These are phyloP conservation scores for Melieria crassipennis DNA, from an alignment of 2,888 invertebrate species.

Conservation along the genomic window DNA sequence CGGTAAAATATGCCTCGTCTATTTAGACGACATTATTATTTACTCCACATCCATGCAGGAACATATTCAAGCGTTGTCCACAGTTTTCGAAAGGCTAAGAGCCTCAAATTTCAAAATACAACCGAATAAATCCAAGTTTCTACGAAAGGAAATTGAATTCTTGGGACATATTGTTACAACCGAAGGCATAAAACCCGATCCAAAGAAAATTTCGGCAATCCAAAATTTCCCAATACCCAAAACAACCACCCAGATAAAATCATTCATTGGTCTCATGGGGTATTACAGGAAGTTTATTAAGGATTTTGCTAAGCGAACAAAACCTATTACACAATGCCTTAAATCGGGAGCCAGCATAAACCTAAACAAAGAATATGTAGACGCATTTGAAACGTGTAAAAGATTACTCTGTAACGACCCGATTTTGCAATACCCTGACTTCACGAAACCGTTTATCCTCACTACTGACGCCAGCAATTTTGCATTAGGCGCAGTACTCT, in stretches of 20 bases:
- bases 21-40: conserved; percentile 31
- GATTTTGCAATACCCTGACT: conserved; percentile 45
- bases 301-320: conserved; percentile 26
- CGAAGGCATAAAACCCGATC: conserved; percentile 26
- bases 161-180: conserved; percentile 25
- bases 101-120: conserved; percentile 28
- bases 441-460: conserved; percentile 49
- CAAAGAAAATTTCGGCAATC: conserved; percentile 24
- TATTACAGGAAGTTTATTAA: conserved; percentile 20
- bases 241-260: conserved; percentile 25
- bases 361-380: conserved; percentile 15
- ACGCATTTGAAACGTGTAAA: conserved; percentile 40
- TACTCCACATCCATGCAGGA: conserved; percentile 19
- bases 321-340: conserved; percentile 37
- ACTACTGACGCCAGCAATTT: conserved; percentile 53
- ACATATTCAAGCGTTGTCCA: conserved; percentile 13
- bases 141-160: conserved; percentile 20
- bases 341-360: conserved; percentile 30
- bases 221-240: conserved; percentile 19
- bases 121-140: conserved; percentile 25
- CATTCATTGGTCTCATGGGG: conserved; percentile 19
- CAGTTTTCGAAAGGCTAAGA: conserved; percentile 21
- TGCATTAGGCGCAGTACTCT: conserved; percentile 3
- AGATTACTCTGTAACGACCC: conserved; percentile 34
- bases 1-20: conserved; percentile 2